Evolutionary conservation across 2,888 invertebrate species (phyloP).

Genomic region (Brachynemurus nebulosus): DNA sequence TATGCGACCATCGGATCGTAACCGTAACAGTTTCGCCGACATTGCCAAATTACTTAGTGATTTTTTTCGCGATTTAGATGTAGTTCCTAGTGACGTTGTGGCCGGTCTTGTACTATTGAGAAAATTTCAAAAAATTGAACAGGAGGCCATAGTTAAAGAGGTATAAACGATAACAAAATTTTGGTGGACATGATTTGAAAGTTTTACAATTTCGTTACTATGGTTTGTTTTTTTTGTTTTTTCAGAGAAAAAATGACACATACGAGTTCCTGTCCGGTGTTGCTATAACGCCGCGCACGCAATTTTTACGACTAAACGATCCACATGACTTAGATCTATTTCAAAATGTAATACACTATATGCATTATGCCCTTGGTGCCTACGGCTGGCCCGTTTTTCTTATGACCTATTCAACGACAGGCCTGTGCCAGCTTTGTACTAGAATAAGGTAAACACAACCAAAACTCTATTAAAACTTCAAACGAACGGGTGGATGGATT

Average conservation of each 20-base stretch:
- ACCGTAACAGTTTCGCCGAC: constrained; percentile 71
- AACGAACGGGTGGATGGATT: too few relatives aligned
- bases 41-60: constrained; percentile 71
- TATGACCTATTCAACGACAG: constrained; percentile 52
- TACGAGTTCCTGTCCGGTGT: constrained; percentile 78
- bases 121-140: constrained; percentile 65
- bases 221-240: constrained; percentile 17
- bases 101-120: constrained; percentile 69
- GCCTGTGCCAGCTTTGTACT: constrained; percentile 57
- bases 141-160: constrained; percentile 58
- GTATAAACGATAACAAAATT: constrained; percentile 23
- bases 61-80: constrained; percentile 77
- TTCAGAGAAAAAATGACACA: constrained; percentile 62
- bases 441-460: constrained; percentile 40
- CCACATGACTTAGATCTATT: constrained; percentile 55
- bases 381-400: constrained; percentile 84
- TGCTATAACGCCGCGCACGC: constrained; percentile 64
- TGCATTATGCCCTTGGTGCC: constrained; percentile 71
- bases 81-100: constrained; percentile 76
- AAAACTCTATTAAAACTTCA: too few relatives aligned
- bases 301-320: constrained; percentile 66
- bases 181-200: not conserved
- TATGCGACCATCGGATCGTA: constrained; percentile 61
- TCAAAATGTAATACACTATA: constrained; percentile 62
- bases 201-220: not conserved